Percentiles rank a stretch among this genome's conserved stretches.
Conservation (phyloP, 2,113 vertebrate species). For the Apus apus region DNA sequence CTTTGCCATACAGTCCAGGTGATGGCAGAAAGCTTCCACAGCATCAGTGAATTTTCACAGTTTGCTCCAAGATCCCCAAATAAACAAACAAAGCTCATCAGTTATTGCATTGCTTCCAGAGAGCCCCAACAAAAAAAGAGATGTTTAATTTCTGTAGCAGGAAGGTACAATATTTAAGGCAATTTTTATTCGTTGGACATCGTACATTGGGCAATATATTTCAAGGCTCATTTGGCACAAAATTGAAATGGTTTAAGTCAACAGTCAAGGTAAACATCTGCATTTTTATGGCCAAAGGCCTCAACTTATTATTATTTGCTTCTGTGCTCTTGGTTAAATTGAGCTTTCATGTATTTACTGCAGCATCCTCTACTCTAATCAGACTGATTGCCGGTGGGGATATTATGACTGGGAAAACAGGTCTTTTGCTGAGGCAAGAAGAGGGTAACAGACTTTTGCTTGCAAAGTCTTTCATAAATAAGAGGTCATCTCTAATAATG, state of each 20-base stretch:
- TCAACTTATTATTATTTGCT: conserved; percentile 65
- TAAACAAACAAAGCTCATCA: neutral
- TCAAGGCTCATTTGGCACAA: conserved; percentile 73
- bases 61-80: neutral
- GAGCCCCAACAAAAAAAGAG: neutral
- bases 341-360: conserved; percentile 63
- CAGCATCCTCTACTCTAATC: conserved; percentile 58
- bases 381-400: conserved; percentile 46
- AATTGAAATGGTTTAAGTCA: conserved; percentile 71
- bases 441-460: neutral
- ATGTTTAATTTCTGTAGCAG: neutral
- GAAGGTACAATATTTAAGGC: conserved; percentile 41
- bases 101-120: neutral
- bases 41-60: neutral
- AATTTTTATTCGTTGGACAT: conserved; percentile 53
- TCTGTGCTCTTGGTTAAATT: conserved; percentile 60
- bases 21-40: neutral
- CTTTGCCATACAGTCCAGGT: neutral
- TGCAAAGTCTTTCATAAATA: conserved; percentile 57
- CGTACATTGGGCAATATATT: conserved; percentile 56
- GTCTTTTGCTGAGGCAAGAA: conserved; percentile 19
- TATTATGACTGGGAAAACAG: conserved; percentile 35
- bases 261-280: conserved; percentile 69
- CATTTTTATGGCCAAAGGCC: conserved; percentile 66
- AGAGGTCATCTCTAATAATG: conserved; percentile 67